These are phyloP conservation scores for Chloroclystis v-ata DNA, from an alignment of 2,888 invertebrate genomes.

Conservation along the genomic window DNA sequence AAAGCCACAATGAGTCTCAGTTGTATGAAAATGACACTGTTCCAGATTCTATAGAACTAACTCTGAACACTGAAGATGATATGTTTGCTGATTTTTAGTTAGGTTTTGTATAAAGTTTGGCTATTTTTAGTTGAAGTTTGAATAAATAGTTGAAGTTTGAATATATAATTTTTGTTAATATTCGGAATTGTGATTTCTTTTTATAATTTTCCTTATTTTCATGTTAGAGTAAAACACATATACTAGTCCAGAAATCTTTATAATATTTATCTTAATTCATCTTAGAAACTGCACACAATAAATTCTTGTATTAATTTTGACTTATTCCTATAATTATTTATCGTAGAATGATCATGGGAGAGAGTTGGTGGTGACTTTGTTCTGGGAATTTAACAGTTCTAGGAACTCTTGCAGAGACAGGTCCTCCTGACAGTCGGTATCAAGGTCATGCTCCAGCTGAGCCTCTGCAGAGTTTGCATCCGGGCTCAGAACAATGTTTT, in stretches of 20 bases:
- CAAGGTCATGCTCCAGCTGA: conserved; percentile 71
- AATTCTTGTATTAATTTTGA: conserved; percentile 57
- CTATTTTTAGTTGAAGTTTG: too few species aligned
- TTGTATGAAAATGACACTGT: conserved; percentile 66
- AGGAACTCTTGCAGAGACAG: conserved; percentile 72
- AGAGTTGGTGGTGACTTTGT: conserved; percentile 59
- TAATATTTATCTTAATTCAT: conserved; percentile 50
- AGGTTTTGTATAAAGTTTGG: too few species aligned
- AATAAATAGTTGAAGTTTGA: too few species aligned
- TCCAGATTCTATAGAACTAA: conserved; percentile 54
- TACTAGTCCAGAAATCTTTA: conserved; percentile 42
- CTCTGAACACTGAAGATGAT: conserved; percentile 57
- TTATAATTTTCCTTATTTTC: background rate
- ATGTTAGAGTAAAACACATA: conserved; percentile 28
- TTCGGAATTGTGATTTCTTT: background rate
- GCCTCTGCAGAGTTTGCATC: conserved; percentile 72
- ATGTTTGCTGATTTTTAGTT: conserved; percentile 66
- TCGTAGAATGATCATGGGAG: conserved; percentile 51
- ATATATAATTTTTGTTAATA: conserved; percentile 10
- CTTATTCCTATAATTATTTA: conserved; percentile 33
- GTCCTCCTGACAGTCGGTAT: conserved; percentile 74
- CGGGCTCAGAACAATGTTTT: conserved; percentile 71
- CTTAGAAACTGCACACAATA: conserved; percentile 61
- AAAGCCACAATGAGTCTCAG: conserved; percentile 59
- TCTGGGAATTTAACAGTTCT: conserved; percentile 70